These are phyloP conservation scores for Melipona beecheii DNA, from an alignment of 2,888 invertebrate species.

Conservation along the genomic window DNA sequence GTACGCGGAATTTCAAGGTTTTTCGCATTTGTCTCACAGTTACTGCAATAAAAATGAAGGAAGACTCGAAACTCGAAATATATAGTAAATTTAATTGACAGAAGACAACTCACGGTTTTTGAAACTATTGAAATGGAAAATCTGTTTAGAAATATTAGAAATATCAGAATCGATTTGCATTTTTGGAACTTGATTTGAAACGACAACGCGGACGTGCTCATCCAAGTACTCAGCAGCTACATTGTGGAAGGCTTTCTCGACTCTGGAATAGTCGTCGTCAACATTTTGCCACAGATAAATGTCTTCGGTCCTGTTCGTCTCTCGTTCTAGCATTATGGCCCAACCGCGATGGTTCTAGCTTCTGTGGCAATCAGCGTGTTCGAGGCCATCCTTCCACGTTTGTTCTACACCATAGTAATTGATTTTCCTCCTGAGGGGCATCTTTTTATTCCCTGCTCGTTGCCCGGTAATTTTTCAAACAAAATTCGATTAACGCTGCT, in stretches of 20 bases:
- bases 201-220: not conserved
- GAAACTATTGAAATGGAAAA: too few relatives aligned
- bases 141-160: too few relatives aligned
- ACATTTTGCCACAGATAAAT: slow-evolving; percentile 10
- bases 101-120: too few relatives aligned
- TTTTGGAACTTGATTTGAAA: not conserved
- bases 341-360: too few relatives aligned
- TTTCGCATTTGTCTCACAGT: not conserved
- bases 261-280: not conserved
- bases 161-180: not conserved
- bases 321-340: too few relatives aligned
- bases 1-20: too few relatives aligned
- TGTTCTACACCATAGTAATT: slow-evolving; percentile 3
- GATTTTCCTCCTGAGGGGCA: not conserved
- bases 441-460: not conserved
- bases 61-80: not conserved
- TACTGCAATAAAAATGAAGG: not conserved
- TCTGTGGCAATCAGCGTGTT: not conserved
- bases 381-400: not conserved
- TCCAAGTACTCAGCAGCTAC: not conserved
- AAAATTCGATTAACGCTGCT: not conserved
- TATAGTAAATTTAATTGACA: too few relatives aligned
- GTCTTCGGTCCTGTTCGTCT: too few relatives aligned
- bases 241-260: not conserved
- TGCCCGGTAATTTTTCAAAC: not conserved